Conservation (phyloP, 2,888 invertebrate genomes). For the Scelioninae gen. 1 region DNA sequence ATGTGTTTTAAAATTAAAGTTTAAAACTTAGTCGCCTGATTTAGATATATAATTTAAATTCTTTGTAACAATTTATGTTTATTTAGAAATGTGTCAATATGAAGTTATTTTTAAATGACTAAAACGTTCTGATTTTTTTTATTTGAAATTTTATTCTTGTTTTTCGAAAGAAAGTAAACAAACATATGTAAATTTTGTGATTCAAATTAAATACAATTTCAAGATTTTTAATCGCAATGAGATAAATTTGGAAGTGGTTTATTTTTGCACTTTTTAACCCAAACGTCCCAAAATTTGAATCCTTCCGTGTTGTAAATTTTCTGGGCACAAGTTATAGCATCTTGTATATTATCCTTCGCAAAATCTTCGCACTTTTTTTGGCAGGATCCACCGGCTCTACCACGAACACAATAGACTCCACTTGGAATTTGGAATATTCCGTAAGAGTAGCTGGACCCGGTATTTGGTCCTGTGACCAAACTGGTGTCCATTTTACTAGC, state of each 20-base stretch:
- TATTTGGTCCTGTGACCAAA: slow-evolving; percentile 77
- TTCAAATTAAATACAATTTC: too few relatives aligned
- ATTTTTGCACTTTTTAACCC: slow-evolving; percentile 81
- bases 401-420: slow-evolving; percentile 89
- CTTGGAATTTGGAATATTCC: slow-evolving; percentile 88
- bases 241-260: slow-evolving; percentile 76
- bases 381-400: slow-evolving; percentile 88
- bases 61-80: too few relatives aligned
- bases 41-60: too few relatives aligned
- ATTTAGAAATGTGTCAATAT: too few relatives aligned
- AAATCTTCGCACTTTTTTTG: slow-evolving; percentile 88
- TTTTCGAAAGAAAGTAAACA: too few relatives aligned
- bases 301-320: slow-evolving; percentile 77
- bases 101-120: too few relatives aligned
- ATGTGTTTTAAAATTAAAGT: too few relatives aligned
- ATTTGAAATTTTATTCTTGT: too few relatives aligned
- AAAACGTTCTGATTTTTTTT: too few relatives aligned
- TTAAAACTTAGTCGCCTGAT: too few relatives aligned
- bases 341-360: slow-evolving; percentile 78
- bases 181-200: too few relatives aligned
- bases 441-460: slow-evolving; percentile 77
- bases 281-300: slow-evolving; percentile 81
- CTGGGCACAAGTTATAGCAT: slow-evolving; percentile 80
- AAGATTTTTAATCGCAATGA: slow-evolving; percentile 66
- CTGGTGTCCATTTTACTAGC: slow-evolving; percentile 78